Evolutionary conservation across 37 sponge, comb jelly and placozoan genomes (phyloP).

Genomic region (Cliona cf. orientalis): DNA sequence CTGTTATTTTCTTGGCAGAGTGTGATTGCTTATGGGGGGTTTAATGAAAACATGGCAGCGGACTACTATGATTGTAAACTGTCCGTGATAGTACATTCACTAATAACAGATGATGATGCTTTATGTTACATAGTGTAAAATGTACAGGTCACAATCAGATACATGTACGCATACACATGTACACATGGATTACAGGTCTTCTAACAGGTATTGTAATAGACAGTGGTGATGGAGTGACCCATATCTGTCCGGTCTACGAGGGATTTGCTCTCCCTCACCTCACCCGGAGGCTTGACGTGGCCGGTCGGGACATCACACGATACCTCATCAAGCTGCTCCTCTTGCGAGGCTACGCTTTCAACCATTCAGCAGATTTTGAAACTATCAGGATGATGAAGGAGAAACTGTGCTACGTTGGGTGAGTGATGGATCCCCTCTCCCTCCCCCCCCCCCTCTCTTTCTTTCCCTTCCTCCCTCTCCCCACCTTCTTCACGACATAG

Average conservation of each 20-base stretch:
- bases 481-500: too few species aligned
- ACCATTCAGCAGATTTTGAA: constrained; percentile 99
- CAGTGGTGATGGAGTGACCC: constrained; percentile 98
- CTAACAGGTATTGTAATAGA: constrained; percentile 99
- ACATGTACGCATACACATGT: too few species aligned
- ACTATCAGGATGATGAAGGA: constrained; percentile 99
- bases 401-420: constrained; percentile 97
- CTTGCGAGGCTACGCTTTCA: constrained; percentile 98
- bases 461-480: too few species aligned
- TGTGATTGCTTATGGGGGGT: too few species aligned
- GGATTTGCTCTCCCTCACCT: constrained; percentile 97
- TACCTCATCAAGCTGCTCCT: constrained; percentile 97
- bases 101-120: too few species aligned
- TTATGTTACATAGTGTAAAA: too few species aligned
- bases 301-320: constrained; percentile 96
- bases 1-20: too few species aligned
- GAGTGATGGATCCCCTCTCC: too few species aligned
- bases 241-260: constrained; percentile 99
- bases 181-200: constrained; percentile 86
- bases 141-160: too few species aligned
- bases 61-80: too few species aligned
- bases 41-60: too few species aligned
- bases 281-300: constrained; percentile 95
- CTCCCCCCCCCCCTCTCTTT: not conserved
- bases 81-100: too few species aligned